These are phyloP conservation scores for Actinemys pallida DNA, from an alignment of 2,113 vertebrate species.

Conservation along the genomic window DNA sequence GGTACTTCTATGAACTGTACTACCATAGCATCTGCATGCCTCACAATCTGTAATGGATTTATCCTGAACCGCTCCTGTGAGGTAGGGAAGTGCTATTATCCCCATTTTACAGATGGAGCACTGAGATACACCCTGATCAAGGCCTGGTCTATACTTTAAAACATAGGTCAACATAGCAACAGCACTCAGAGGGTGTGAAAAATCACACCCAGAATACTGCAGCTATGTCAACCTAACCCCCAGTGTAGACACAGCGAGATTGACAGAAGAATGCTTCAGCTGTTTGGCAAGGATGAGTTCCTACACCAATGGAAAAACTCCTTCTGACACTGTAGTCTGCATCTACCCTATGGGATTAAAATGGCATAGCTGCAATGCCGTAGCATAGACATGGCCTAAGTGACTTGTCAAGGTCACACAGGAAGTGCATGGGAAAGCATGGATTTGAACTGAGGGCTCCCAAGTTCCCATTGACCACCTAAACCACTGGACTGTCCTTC, in stretches of 20 bases:
- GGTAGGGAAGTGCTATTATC: neutral
- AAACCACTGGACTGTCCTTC: neutral
- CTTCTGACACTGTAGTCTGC: neutral
- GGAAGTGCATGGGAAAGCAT: neutral
- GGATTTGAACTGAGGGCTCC: neutral
- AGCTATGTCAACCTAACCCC: neutral
- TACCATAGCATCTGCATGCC: neutral
- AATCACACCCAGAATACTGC: neutral
- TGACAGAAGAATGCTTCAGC: neutral
- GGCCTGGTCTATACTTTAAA: neutral
- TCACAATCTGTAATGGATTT: neutral
- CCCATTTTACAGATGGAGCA: neutral
- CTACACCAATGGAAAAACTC: neutral
- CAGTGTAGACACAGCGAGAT: neutral
- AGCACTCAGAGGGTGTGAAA: neutral
- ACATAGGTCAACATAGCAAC: neutral
- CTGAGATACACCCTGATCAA: neutral
- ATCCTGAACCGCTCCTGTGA: neutral
- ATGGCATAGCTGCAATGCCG: neutral
- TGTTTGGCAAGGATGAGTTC: neutral
- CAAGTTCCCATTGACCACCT: neutral
- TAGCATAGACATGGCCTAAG: neutral
- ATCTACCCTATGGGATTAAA: neutral
- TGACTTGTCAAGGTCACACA: neutral
- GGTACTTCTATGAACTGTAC: neutral